These are phyloP conservation scores for Turritopsis rubra DNA, from an alignment of 30 jellyfish, hydroid and myxozoan species.

Conservation along the genomic window DNA sequence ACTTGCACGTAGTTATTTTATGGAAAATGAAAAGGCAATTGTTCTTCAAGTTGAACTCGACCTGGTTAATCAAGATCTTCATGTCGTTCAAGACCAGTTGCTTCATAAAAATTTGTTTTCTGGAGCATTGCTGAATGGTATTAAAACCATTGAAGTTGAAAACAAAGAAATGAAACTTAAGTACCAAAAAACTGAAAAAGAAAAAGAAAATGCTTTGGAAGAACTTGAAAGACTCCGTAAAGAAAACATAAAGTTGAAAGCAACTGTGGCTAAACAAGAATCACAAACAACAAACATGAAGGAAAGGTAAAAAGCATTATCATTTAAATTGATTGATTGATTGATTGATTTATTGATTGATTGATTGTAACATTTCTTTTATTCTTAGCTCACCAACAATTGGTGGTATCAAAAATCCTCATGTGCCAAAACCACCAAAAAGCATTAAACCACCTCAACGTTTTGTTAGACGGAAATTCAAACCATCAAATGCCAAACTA, in stretches of 20 bases:
- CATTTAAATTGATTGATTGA: too few species aligned
- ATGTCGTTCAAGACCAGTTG: background rate
- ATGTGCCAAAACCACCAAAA: background rate
- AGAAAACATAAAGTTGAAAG: too few species aligned
- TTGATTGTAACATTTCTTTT: too few species aligned
- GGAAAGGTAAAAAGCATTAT: too few species aligned
- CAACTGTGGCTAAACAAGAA: too few species aligned
- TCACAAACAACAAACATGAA: too few species aligned
- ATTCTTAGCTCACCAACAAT: background rate
- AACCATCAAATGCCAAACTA: too few species aligned
- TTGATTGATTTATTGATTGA: too few species aligned
- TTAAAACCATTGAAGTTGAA: background rate
- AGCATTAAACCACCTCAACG: background rate
- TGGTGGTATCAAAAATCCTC: background rate
- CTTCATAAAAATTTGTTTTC: background rate
- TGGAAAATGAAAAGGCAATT: background rate
- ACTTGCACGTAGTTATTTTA: background rate
- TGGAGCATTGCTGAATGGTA: background rate
- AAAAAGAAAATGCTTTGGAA: too few species aligned
- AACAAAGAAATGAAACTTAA: too few species aligned
- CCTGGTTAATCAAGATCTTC: background rate
- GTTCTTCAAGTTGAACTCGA: background rate
- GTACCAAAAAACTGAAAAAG: background rate
- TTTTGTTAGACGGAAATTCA: too few species aligned
- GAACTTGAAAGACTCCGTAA: too few species aligned